Percentiles rank a stretch among this genome's conserved stretches.
Conservation (phyloP, 2,888 invertebrate genomes). For the Furcula furcula region DNA sequence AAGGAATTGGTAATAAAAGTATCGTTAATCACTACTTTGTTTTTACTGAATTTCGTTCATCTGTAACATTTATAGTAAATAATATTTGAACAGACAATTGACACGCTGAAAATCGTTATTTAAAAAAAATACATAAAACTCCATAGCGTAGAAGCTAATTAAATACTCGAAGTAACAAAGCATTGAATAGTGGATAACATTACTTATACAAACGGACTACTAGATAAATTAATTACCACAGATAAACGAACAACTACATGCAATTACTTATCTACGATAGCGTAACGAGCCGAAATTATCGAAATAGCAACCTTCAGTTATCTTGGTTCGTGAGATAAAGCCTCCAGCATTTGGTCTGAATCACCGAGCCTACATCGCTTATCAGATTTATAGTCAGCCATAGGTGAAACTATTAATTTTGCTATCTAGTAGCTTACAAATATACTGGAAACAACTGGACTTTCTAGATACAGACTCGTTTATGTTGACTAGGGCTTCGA, state of each 20-base stretch:
- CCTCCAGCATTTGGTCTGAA: constrained; percentile 20
- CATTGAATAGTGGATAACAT: constrained; percentile 18
- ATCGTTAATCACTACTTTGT: no score
- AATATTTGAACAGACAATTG: no score
- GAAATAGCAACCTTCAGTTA: constrained; percentile 19
- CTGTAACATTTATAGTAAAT: no score
- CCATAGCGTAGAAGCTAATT: no score
- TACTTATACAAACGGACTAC: constrained; percentile 16
- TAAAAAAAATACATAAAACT: no score
- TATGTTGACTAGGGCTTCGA: no score
- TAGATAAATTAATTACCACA: constrained; percentile 17
- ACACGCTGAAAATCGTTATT: no score
- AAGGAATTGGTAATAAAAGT: no score
- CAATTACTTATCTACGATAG: constrained; percentile 25
- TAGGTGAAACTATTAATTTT: constrained; percentile 33
- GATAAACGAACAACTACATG: constrained; percentile 10
- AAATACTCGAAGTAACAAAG: no score
- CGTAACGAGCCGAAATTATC: constrained; percentile 20
- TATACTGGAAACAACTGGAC: constrained; percentile 24
- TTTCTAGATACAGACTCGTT: constrained; percentile 21
- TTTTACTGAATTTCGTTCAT: no score
- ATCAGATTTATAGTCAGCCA: constrained; percentile 31
- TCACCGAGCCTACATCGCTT: constrained; percentile 27
- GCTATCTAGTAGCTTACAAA: constrained; percentile 25
- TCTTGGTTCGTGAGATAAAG: constrained; percentile 5